Evolutionary conservation across 1,140 invertebrate genomes (phyloP).

Genomic region (Apolygus lucorum): DNA sequence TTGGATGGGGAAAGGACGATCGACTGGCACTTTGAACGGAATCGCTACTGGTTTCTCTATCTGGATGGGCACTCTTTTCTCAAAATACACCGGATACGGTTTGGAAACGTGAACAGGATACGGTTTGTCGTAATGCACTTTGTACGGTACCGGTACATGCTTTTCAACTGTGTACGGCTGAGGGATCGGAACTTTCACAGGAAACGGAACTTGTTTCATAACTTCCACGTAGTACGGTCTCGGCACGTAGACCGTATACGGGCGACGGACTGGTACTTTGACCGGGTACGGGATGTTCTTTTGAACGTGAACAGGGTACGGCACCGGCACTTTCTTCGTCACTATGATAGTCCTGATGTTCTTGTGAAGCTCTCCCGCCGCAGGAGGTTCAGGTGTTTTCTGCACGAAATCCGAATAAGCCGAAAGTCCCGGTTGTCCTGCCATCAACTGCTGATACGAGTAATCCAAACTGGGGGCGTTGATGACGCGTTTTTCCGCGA

Average conservation of each 20-base stretch:
- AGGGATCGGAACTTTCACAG: conserved; percentile 33
- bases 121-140: conserved; percentile 51
- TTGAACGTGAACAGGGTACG: conserved; percentile 25
- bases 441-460: not conserved
- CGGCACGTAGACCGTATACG: conserved; percentile 32
- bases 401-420: not conserved
- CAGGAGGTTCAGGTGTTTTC: conserved; percentile 1
- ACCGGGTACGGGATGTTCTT: conserved; percentile 23
- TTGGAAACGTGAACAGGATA: conserved; percentile 46
- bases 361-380: not conserved
- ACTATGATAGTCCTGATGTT: conserved; percentile 24
- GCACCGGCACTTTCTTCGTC: conserved; percentile 26
- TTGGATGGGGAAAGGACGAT: conserved; percentile 48
- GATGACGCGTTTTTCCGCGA: not conserved
- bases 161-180: conserved; percentile 34
- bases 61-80: conserved; percentile 43
- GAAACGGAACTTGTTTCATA: conserved; percentile 43
- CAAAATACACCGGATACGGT: conserved; percentile 36
- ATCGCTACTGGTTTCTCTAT: conserved; percentile 59
- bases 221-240: conserved; percentile 39
- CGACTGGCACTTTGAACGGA: conserved; percentile 45
- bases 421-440: not conserved
- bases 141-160: conserved; percentile 42
- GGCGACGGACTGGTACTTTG: conserved; percentile 26
- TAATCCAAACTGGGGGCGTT: not conserved